Percentiles rank a stretch among this genome's conserved stretches.
phyloP scores from a whole-genome alignment of 2,797 vertebrate genomes.

The Chiroxiphia lanceolata region DNA sequence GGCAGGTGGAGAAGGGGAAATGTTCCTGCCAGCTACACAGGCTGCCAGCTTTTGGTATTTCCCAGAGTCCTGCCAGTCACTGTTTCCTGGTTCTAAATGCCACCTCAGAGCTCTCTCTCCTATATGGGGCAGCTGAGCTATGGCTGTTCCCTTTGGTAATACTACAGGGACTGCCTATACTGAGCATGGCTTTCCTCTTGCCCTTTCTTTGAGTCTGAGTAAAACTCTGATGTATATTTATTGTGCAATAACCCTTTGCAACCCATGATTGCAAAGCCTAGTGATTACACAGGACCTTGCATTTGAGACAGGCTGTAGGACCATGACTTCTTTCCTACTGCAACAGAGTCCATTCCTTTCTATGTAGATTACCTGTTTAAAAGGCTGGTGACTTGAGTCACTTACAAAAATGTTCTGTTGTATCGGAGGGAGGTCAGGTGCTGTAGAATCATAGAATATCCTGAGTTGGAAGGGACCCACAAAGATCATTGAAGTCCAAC shows the following conservation, averaged over 20 bases:
- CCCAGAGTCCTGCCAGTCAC: neutral
- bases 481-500: neutral
- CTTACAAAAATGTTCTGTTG: neutral
- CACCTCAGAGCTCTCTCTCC: neutral
- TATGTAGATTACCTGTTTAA: neutral
- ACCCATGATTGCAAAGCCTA: neutral
- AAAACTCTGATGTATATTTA: neutral
- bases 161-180: neutral
- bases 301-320: neutral
- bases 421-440: neutral
- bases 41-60: neutral
- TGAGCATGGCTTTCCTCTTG: neutral
- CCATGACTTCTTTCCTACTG: neutral
- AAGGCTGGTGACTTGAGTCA: neutral
- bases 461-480: neutral
- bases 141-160: neutral
- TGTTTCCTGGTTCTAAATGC: neutral
- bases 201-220: neutral
- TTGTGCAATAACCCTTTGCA: neutral
- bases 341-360: neutral
- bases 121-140: neutral
- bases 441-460: neutral
- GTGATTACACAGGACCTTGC: neutral
- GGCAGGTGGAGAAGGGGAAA: neutral
- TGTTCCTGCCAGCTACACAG: neutral